phyloP scores from a whole-genome alignment of 2,888 invertebrate genomes.

The Synergus gifuensis region DNA sequence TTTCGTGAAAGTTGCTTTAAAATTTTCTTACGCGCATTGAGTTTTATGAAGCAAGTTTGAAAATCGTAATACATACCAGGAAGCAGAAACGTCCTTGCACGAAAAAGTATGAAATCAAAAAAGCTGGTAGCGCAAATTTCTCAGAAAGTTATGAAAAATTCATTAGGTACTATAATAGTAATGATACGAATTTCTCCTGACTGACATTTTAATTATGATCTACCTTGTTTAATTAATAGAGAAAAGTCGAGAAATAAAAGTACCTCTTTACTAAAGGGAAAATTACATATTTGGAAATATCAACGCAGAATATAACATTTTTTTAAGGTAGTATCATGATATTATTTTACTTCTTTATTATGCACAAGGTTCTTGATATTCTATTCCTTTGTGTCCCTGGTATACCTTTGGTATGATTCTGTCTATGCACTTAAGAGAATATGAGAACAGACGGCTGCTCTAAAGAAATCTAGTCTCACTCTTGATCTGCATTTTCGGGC shows the following conservation, averaged over 20 bases:
- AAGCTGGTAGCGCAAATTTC: background rate
- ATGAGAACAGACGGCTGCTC: conserved; percentile 46
- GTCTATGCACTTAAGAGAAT: conserved; percentile 49
- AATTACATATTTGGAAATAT: background rate
- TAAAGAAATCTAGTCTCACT: conserved; percentile 22
- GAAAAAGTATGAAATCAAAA: conserved; percentile 6
- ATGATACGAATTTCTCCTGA: background rate
- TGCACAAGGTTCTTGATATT: conserved; percentile 51
- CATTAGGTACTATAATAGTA: background rate
- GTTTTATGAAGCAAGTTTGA: conserved; percentile 38
- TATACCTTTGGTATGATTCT: conserved; percentile 27
- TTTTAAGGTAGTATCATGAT: conserved; percentile 7
- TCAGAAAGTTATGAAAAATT: background rate
- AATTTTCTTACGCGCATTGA: conserved; percentile 39
- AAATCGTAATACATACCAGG: conserved; percentile 31
- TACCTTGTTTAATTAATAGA: background rate
- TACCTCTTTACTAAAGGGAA: background rate
- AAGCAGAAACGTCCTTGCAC: background rate
- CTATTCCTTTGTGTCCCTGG: conserved; percentile 51
- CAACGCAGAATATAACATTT: conserved; percentile 19
- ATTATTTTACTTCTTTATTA: conserved; percentile 47
- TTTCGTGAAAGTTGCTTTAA: conserved; percentile 35
- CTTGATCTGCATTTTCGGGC: conserved; percentile 31
- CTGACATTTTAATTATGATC: background rate
- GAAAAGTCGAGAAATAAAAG: background rate